These are phyloP conservation scores for Tetramorium alpestre DNA, from an alignment of 1,140 invertebrate species.

Conservation along the genomic window DNA sequence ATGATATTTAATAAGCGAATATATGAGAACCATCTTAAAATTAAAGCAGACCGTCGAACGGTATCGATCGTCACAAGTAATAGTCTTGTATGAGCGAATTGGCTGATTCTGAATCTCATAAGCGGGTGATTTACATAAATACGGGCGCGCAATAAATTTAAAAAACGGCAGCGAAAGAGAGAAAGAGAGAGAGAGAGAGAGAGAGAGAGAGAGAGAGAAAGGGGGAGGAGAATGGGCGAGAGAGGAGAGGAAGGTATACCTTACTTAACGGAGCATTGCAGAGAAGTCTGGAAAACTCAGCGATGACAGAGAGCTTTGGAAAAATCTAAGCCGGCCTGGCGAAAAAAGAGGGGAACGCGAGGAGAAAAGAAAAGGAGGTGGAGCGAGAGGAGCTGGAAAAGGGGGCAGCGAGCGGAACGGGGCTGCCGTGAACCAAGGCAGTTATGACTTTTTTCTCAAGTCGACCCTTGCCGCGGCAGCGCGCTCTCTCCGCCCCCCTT, in stretches of 20 bases:
- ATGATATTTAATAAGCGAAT: background rate
- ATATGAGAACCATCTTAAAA: background rate
- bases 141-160: conserved; percentile 30
- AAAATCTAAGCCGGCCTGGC: conserved; percentile 37
- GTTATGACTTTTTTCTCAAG: conserved; percentile 67
- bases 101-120: conserved; percentile 7
- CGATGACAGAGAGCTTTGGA: conserved; percentile 52
- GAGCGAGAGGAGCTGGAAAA: conserved; percentile 18
- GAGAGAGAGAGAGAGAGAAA: background rate
- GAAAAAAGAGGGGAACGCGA: background rate
- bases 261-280: conserved; percentile 44
- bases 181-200: background rate
- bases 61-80: conserved; percentile 1
- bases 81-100: background rate
- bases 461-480: conserved; percentile 11
- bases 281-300: conserved; percentile 51
- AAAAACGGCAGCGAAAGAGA: background rate
- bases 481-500: background rate
- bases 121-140: conserved; percentile 50
- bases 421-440: conserved; percentile 68
- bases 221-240: background rate
- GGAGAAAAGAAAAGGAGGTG: background rate
- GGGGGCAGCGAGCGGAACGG: conserved; percentile 44
- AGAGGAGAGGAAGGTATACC: background rate
- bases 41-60: background rate